Evolutionary conservation across 2,888 invertebrate genomes (phyloP).

Genomic region (Drosophila merina): DNA sequence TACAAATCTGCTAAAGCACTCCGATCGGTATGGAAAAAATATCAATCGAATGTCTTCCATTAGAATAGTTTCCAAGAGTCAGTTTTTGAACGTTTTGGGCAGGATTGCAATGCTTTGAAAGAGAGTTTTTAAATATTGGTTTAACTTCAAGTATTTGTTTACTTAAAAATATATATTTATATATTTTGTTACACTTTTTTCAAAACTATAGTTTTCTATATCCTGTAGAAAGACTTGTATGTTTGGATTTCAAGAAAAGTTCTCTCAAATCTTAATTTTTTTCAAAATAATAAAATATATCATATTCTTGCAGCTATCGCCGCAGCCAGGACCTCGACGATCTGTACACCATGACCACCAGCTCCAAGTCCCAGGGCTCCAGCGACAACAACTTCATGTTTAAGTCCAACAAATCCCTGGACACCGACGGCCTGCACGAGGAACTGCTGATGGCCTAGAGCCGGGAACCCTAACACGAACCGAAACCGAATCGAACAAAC

Average conservation of each 20-base stretch:
- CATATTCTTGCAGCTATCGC: conserved; percentile 81
- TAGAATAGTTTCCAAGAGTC: not conserved
- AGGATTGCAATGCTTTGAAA: too few species aligned
- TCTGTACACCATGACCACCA: conserved; percentile 84
- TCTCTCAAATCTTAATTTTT: not conserved
- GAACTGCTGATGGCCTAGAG: conserved; percentile 77
- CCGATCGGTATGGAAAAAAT: conserved; percentile 1
- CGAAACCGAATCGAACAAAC: conserved; percentile 25
- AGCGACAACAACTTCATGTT: conserved; percentile 65
- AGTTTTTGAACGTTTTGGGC: too few species aligned
- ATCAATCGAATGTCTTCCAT: not conserved
- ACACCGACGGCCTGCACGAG: conserved; percentile 73
- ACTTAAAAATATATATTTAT: too few species aligned
- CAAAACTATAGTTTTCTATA: too few species aligned
- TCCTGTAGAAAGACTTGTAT: not conserved
- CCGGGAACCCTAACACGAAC: not conserved
- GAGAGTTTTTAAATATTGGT: too few species aligned
- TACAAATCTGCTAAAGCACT: not conserved
- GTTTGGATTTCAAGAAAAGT: not conserved
- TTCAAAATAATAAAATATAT: not conserved
- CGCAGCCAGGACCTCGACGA: conserved; percentile 86
- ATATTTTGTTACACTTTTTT: too few species aligned
- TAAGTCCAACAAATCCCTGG: conserved; percentile 79
- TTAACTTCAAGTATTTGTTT: too few species aligned
- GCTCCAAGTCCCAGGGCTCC: conserved; percentile 82